Conservation (phyloP, 2,113 vertebrate species). For the Actenoides hombroni region DNA sequence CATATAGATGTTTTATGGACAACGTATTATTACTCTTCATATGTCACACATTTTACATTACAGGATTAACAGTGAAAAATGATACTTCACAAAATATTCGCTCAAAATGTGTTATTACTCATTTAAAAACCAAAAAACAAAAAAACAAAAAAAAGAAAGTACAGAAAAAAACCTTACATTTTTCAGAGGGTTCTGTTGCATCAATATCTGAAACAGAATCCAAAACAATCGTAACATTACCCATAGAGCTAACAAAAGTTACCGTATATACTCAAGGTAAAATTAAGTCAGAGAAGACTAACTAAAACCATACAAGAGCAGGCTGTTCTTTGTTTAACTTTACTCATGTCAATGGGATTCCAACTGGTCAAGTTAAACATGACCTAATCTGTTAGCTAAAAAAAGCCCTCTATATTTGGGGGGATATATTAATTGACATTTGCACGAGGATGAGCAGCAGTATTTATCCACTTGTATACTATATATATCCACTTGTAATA, state of each 20-base stretch:
- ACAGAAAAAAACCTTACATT: constrained; percentile 71
- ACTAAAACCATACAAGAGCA: background rate
- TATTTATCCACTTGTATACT: background rate
- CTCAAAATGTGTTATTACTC: background rate
- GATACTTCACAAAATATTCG: background rate
- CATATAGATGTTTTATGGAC: background rate
- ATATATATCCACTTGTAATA: no score
- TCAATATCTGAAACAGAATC: constrained; percentile 74
- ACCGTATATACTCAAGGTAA: background rate
- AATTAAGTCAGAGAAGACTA: background rate
- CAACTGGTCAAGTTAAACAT: background rate
- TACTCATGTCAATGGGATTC: background rate
- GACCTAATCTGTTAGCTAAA: background rate
- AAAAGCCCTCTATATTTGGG: background rate
- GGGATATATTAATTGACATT: background rate
- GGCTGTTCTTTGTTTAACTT: background rate
- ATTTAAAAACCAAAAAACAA: background rate
- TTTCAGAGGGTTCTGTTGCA: constrained; percentile 72
- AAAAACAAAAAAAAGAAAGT: background rate
- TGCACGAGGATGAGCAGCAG: background rate
- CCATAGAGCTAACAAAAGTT: background rate
- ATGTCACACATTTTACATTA: background rate
- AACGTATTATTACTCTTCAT: background rate
- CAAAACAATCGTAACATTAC: background rate
- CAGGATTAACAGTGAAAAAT: background rate